Conservation (phyloP, 2,797 vertebrate genomes). For the Enoplosus armatus region DNA sequence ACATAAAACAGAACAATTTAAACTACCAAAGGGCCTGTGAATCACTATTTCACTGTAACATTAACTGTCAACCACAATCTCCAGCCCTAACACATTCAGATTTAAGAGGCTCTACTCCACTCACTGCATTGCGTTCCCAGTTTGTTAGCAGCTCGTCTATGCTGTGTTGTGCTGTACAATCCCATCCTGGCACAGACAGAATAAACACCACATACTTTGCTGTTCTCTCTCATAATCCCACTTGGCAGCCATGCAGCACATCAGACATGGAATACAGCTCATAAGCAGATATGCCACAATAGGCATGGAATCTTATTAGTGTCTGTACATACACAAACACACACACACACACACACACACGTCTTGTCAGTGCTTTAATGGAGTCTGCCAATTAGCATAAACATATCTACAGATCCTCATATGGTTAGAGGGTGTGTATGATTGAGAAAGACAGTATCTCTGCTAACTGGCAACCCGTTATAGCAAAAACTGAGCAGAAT, state of each 20-base stretch:
- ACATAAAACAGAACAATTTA: neutral
- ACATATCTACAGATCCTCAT: constrained; percentile 9
- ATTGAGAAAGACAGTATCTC: neutral
- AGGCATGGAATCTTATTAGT: constrained; percentile 70
- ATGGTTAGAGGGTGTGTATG: neutral
- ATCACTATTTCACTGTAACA: neutral
- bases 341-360: too few relatives aligned
- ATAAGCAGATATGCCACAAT: constrained; percentile 53
- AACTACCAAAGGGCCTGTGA: neutral
- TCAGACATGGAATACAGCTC: constrained; percentile 47
- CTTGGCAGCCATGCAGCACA: constrained; percentile 69
- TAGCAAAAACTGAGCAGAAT: constrained; percentile 3
- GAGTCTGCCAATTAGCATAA: constrained; percentile 13
- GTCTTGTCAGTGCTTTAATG: neutral
- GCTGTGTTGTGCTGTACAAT: constrained; percentile 26
- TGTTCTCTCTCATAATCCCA: constrained; percentile 69
- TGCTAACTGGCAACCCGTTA: neutral
- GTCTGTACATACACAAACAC: too few relatives aligned
- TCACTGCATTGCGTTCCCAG: constrained; percentile 13
- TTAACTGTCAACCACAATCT: neutral
- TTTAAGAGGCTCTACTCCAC: neutral
- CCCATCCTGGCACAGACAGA: constrained; percentile 44
- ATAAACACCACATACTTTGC: constrained; percentile 73
- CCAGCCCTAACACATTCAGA: neutral
- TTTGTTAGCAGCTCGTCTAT: too few relatives aligned